Evolutionary conservation across 2,113 vertebrate species (phyloP).

Genomic region (Hydropotes inermis): DNA sequence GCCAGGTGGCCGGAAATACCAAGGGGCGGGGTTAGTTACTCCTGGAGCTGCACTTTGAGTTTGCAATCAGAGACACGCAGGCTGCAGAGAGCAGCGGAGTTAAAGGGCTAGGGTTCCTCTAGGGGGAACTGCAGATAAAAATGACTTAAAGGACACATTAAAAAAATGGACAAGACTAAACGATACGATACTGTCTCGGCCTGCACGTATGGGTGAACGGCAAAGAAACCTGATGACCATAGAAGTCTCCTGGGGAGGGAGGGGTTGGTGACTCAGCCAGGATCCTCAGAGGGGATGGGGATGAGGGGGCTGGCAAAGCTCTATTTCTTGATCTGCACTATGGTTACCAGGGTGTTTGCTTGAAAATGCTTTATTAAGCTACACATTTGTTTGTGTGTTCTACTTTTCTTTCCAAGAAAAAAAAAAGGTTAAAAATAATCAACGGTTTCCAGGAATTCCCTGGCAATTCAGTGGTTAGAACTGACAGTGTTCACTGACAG

Average conservation of each 20-base stretch:
- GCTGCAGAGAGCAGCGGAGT: neutral
- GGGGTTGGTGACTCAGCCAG: neutral
- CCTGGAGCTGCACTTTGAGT: neutral
- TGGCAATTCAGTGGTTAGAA: neutral
- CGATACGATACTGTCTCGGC: neutral
- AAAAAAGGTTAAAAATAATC: neutral
- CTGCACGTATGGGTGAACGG: neutral
- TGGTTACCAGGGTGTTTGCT: neutral
- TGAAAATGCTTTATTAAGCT: neutral
- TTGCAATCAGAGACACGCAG: neutral
- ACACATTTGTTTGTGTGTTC: neutral
- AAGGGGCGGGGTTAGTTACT: neutral
- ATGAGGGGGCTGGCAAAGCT: neutral
- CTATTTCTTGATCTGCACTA: neutral
- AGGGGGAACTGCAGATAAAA: neutral
- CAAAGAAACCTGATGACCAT: neutral
- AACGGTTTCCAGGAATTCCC: neutral
- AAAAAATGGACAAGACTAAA: neutral
- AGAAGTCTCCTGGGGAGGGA: neutral
- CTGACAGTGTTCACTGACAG: neutral
- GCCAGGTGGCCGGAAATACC: neutral
- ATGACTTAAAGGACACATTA: neutral
- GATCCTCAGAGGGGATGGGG: neutral
- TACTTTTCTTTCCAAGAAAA: neutral
- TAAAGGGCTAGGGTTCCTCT: neutral